Evolutionary conservation across 1,140 invertebrate genomes (phyloP), one percentile per base, ranked within the genome.

Genomic region (Akabosia matsudoensis): DNA sequence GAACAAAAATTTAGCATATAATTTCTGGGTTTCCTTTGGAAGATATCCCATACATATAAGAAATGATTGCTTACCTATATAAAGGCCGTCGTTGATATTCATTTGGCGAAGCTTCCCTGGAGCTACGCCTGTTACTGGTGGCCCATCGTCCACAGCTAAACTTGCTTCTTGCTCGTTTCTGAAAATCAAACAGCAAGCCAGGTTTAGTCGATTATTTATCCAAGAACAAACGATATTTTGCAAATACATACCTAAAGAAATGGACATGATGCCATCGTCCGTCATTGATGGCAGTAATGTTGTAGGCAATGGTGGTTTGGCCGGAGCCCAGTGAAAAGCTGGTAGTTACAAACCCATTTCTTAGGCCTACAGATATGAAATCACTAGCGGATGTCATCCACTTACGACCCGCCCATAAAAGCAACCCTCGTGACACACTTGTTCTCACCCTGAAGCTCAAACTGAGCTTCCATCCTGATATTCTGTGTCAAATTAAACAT

Each of bases 251-350:
- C 95, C 95, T 93, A 33, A 93, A 90, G 33, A 93, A 92, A 85
- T 91, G 89, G 30, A 97, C 89, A 76, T 92, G 88, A 85, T 98
- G 95, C 95, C 95, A 97, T 51, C 94, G 87, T 73, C 94, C 94
- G 85, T 97, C 94, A 85, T 95, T 92, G 33, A 97, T 89, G 84
- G 89, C 90, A n/a, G 93, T 92, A 78, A 89, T 88, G 86, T 97
- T 97, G 80, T 94, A 94, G 75, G 90, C 88, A 18, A 97, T 90
- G 45, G 83, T 77, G 2, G 83, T 85, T 78, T 83, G 82, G n/a
- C 84, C 84, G 61, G 61, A 84, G 31, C 84, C 84, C 1, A 81
- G 56, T 51, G 78, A 79, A 56, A 81, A 74, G 45, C 26, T 54
- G 33, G 70, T 28, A 22, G 70, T 72, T 13, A 72, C 33, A 24